A percentile compares a stretch with the other conserved stretches of the same genome.
phyloP scores from a whole-genome alignment of 2,888 invertebrate species.

The Therioaphis trifolii region DNA sequence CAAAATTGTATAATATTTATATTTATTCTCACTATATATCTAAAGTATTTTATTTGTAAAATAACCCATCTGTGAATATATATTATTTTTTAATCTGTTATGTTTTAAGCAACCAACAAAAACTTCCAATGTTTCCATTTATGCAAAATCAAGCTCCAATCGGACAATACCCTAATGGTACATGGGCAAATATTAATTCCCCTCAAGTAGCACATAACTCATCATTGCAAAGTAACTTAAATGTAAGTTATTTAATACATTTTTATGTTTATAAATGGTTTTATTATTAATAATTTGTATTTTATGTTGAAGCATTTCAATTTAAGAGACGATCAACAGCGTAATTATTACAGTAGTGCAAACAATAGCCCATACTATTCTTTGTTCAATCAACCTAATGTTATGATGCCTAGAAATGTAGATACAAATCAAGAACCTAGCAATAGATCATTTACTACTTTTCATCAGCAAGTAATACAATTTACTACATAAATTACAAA shows the following conservation, averaged over 20 bases:
- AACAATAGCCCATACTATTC: conserved; percentile 60
- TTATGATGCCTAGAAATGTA: conserved; percentile 49
- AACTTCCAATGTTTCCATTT: conserved; percentile 59
- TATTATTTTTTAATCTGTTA: background rate
- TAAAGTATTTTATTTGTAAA: too few relatives aligned
- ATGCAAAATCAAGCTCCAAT: conserved; percentile 53
- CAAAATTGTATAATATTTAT: too few relatives aligned
- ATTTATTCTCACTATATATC: too few relatives aligned
- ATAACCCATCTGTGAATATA: too few relatives aligned
- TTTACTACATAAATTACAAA: background rate
- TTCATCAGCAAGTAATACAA: conserved; percentile 46
- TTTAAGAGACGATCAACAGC: conserved; percentile 59
- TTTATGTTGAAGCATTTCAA: conserved; percentile 43
- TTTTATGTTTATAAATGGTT: background rate
- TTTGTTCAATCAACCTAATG: conserved; percentile 58
- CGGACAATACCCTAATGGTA: conserved; percentile 44
- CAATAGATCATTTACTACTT: conserved; percentile 55
- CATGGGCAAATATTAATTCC: conserved; percentile 57
- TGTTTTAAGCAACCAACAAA: conserved; percentile 46
- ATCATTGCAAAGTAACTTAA: conserved; percentile 52
- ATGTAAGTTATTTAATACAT: conserved; percentile 21
- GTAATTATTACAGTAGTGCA: conserved; percentile 32
- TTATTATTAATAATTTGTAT: background rate
- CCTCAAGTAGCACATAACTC: conserved; percentile 40
- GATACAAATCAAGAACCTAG: conserved; percentile 50